Evolutionary conservation across 2,113 vertebrate genomes (phyloP).

Genomic region (Felis chaus): DNA sequence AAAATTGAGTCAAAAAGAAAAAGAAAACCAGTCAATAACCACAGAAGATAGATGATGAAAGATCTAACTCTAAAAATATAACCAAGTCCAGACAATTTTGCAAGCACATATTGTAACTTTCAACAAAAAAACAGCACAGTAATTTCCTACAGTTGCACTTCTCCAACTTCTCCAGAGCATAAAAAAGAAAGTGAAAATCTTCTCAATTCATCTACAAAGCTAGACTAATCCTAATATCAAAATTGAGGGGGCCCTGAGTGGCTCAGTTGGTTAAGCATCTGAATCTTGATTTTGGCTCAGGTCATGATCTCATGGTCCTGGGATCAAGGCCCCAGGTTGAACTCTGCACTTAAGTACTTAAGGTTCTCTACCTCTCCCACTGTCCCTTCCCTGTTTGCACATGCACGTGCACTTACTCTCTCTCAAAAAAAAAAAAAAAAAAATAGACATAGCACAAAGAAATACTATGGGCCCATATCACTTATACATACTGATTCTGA

Average conservation of each 20-base stretch:
- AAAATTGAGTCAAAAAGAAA: not conserved
- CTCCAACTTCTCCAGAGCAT: not conserved
- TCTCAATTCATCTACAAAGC: not conserved
- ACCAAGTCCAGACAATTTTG: conserved; percentile 10
- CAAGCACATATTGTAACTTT: not conserved
- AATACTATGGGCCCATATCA: not conserved
- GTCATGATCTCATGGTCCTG: no score
- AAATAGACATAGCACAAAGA: not conserved
- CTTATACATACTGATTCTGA: not conserved
- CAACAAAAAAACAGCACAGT: not conserved
- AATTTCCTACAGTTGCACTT: conserved; percentile 1
- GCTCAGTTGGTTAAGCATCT: no score
- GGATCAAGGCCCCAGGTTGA: no score
- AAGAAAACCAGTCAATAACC: not conserved
- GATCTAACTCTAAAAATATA: not conserved
- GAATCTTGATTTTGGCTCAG: no score
- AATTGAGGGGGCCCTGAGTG: not conserved
- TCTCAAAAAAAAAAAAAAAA: no score
- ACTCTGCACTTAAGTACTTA: no score
- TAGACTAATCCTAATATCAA: conserved; percentile 43
- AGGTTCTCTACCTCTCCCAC: no score
- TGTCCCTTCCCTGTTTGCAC: no score
- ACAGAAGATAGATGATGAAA: not conserved
- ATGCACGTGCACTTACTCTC: no score
- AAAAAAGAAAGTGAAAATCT: not conserved